Conservation (phyloP, 2,113 vertebrate genomes). For the Phaethornis superciliosus region DNA sequence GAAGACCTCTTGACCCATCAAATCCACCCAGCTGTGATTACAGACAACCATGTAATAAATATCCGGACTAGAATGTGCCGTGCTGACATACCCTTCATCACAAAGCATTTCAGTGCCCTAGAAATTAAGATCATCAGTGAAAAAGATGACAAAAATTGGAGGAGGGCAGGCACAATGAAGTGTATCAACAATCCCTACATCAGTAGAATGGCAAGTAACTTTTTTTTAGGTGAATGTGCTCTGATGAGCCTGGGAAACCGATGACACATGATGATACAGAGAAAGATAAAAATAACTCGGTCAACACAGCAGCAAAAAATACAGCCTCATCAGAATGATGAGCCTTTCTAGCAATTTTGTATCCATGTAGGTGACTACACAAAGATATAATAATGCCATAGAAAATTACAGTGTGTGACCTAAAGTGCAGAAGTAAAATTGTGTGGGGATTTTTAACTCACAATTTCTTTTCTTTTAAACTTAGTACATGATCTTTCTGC, state of each 20-base stretch:
- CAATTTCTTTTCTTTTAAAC: background rate
- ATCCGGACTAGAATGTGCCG: background rate
- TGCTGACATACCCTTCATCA: background rate
- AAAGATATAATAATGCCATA: background rate
- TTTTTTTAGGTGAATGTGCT: conserved; percentile 17
- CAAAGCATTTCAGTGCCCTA: background rate
- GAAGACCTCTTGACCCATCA: conserved; percentile 26
- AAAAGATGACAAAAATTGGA: background rate
- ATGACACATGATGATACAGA: background rate
- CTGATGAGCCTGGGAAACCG: background rate
- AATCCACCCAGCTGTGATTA: conserved; percentile 10
- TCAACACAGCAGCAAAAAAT: conserved; percentile 14
- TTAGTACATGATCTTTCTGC: background rate
- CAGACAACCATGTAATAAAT: conserved; percentile 4
- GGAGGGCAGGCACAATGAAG: background rate
- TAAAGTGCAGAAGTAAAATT: background rate
- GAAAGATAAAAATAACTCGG: conserved; percentile 28
- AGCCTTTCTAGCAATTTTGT: background rate
- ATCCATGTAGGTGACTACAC: background rate
- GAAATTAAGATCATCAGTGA: conserved; percentile 17
- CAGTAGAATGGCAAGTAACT: background rate
- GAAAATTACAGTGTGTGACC: background rate
- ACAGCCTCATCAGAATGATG: background rate
- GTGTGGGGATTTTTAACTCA: background rate
- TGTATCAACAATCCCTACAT: background rate